Conservation (phyloP, 2,797 vertebrate genomes). For the Coregonus suidteri region DNA sequence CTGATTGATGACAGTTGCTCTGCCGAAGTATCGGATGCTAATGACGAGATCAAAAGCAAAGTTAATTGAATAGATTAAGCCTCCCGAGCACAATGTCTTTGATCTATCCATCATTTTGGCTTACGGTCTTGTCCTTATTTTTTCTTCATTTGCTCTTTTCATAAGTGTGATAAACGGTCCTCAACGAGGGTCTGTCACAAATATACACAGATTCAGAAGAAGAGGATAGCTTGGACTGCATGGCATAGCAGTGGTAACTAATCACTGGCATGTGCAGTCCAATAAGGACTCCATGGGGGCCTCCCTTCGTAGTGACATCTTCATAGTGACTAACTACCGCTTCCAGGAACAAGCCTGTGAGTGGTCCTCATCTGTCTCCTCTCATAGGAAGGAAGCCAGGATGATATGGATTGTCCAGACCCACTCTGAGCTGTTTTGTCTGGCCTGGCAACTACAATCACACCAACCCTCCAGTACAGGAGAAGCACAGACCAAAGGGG, state of each 20-base stretch:
- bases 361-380: conserved; percentile 44
- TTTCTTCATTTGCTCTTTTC: conserved; percentile 24
- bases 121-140: conserved; percentile 23
- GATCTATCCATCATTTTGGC: conserved; percentile 26
- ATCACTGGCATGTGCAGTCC: conserved; percentile 30
- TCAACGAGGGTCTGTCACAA: too few relatives aligned
- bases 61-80: conserved; percentile 54
- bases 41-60: conserved; percentile 48
- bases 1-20: conserved; percentile 27
- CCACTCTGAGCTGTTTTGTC: conserved; percentile 63
- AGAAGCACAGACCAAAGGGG: too few relatives aligned
- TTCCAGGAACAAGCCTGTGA: conserved; percentile 45
- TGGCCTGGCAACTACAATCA: conserved; percentile 38
- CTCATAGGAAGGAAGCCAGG: conserved; percentile 47
- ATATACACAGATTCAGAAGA: too few relatives aligned
- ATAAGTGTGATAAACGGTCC: neutral
- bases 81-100: conserved; percentile 14
- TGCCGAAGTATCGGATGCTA: conserved; percentile 25
- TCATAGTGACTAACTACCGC: conserved; percentile 18
- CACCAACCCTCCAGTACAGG: too few relatives aligned
- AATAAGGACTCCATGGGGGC: neutral
- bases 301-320: too few relatives aligned
- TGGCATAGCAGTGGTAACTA: conserved; percentile 31
- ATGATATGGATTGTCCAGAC: conserved; percentile 68
- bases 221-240: conserved; percentile 17